Percentiles rank a stretch among this genome's conserved stretches.
phyloP scores from a whole-genome alignment of 2,888 invertebrate species.

The Dryomyza anilis region DNA sequence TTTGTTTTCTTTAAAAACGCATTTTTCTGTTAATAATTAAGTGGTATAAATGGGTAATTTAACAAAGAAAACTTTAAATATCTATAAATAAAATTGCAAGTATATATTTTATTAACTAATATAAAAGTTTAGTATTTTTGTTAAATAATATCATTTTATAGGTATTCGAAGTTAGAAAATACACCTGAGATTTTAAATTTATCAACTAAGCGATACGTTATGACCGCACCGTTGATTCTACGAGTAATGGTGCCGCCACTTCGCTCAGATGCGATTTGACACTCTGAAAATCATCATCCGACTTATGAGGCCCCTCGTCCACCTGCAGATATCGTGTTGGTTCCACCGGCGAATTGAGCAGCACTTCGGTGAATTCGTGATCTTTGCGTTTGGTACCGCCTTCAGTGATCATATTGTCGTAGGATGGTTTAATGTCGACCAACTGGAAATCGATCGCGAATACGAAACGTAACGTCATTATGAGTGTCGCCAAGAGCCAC shows the following conservation, averaged over 20 bases:
- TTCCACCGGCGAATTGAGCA: slow-evolving; percentile 41
- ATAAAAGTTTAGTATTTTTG: too few species aligned
- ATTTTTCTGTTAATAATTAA: neutral
- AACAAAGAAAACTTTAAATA: slow-evolving; percentile 5
- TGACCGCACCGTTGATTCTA: slow-evolving; percentile 24
- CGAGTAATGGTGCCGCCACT: slow-evolving; percentile 45
- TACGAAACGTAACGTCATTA: slow-evolving; percentile 51
- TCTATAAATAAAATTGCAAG: too few species aligned
- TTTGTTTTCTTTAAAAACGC: neutral
- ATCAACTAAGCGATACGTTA: neutral
- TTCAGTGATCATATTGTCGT: neutral
- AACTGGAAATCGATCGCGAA: slow-evolving; percentile 54
- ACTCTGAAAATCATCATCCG: slow-evolving; percentile 55
- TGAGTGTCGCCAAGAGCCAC: slow-evolving; percentile 49
- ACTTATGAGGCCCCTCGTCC: slow-evolving; percentile 38
- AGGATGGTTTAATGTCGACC: slow-evolving; percentile 47
- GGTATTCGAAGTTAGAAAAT: slow-evolving; percentile 27
- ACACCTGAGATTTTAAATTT: slow-evolving; percentile 46
- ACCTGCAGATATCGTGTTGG: slow-evolving; percentile 6
- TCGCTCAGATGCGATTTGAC: slow-evolving; percentile 54
- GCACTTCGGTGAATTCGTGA: slow-evolving; percentile 39
- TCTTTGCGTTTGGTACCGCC: neutral
- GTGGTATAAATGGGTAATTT: slow-evolving; percentile 9
- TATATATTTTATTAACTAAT: too few species aligned
- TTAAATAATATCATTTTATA: neutral